Percentiles rank a stretch among this genome's conserved stretches.
These are phyloP conservation scores for Haliclona indistincta DNA, from an alignment of 37 sponge, comb jelly and placozoan species.

Conservation along the genomic window DNA sequence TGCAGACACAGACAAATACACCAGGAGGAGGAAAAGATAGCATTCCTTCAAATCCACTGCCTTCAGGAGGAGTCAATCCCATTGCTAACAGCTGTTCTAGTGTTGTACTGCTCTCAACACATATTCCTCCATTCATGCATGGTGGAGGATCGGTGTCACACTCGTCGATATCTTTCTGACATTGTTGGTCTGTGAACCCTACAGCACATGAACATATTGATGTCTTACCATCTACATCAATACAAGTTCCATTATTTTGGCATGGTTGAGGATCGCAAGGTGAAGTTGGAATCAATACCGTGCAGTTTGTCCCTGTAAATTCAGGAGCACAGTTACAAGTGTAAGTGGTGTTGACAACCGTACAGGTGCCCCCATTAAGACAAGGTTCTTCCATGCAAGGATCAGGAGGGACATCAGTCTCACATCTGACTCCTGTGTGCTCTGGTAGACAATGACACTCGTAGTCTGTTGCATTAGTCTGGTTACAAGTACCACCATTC, in stretches of 20 bases:
- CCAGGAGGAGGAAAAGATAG: too few relatives aligned
- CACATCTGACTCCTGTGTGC: constrained; percentile 54
- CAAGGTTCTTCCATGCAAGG: constrained; percentile 8
- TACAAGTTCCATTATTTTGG: neutral
- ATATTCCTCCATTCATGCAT: constrained; percentile 20
- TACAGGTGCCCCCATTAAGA: constrained; percentile 40
- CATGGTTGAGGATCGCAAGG: neutral
- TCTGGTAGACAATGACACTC: constrained; percentile 53
- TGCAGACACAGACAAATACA: too few relatives aligned
- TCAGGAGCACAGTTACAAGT: constrained; percentile 15
- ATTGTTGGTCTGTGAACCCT: constrained; percentile 18
- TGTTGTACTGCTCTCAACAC: too few relatives aligned
- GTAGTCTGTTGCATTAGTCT: neutral
- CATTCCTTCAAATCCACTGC: too few relatives aligned
- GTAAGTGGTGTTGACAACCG: neutral
- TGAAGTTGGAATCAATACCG: too few relatives aligned
- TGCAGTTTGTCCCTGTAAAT: neutral
- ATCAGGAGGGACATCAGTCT: constrained; percentile 35
- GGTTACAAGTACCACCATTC: constrained; percentile 30
- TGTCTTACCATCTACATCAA: neutral
- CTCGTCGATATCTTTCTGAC: constrained; percentile 21
- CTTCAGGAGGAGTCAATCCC: neutral
- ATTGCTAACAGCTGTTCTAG: neutral
- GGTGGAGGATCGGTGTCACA: constrained; percentile 17
- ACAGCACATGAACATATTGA: constrained; percentile 5